Conservation (phyloP, 2,888 invertebrate genomes). For the Notocelia uddmanniana region DNA sequence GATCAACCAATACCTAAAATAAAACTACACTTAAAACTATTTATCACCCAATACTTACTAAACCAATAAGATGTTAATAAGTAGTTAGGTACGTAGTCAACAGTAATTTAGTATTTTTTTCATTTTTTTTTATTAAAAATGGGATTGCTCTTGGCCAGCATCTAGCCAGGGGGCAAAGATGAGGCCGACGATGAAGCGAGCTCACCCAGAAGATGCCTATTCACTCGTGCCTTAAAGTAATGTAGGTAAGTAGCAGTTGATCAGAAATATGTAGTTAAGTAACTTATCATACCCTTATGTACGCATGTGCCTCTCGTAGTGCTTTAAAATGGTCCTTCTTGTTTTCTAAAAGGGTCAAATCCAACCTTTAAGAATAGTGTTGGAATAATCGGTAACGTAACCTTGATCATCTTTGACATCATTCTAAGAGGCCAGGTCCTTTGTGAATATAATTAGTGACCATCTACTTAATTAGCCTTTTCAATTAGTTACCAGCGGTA, state of each 20-base stretch:
- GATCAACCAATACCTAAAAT: neutral
- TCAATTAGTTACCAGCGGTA: neutral
- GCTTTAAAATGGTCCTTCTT: constrained; percentile 4
- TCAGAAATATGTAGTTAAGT: neutral
- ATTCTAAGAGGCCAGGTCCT: constrained; percentile 20
- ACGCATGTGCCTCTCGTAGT: neutral
- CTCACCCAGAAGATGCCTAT: neutral
- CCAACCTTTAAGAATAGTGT: constrained; percentile 18
- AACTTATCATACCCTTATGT: neutral
- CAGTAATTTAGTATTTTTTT: neutral
- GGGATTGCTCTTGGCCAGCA: too few species aligned
- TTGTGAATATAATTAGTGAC: constrained; percentile 28
- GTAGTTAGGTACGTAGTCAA: neutral
- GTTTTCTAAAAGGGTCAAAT: constrained; percentile 17
- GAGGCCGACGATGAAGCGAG: too few species aligned
- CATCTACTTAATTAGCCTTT: neutral
- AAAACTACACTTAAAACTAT: neutral
- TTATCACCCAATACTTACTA: neutral
- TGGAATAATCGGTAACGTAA: constrained; percentile 6
- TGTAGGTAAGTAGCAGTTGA: neutral
- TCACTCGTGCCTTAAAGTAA: neutral
- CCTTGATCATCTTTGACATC: constrained; percentile 12
- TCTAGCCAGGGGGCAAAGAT: too few species aligned
- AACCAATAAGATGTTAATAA: neutral
- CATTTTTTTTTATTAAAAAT: too few species aligned